Evolutionary conservation across 2,888 invertebrate species (phyloP).

Genomic region (Phytoseiulus persimilis): DNA sequence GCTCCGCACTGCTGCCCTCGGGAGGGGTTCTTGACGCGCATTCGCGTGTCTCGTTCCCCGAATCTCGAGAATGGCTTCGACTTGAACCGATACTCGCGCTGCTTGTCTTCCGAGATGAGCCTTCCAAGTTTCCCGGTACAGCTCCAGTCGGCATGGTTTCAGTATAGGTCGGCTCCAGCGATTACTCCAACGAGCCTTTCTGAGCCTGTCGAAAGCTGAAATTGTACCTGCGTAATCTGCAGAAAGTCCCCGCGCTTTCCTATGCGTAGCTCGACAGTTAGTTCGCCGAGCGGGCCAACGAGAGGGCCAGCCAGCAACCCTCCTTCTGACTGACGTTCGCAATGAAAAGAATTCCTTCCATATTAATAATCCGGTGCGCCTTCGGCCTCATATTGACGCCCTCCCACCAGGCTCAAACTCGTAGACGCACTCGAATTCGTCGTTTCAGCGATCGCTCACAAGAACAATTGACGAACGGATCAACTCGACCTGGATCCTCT

Average conservation of each 20-base stretch:
- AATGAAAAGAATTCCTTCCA: constrained; percentile 34
- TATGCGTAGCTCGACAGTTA: neutral
- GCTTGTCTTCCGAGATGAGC: no score
- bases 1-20: neutral
- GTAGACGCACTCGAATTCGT: neutral
- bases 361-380: constrained; percentile 25
- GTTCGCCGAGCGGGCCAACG: neutral
- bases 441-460: neutral
- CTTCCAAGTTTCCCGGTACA: no score
- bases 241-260: neutral
- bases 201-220: no score
- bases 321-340: neutral
- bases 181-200: no score
- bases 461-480: constrained; percentile 9
- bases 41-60: neutral
- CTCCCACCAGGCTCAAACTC: neutral
- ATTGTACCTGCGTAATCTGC: no score
- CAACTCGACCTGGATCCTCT: neutral
- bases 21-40: neutral
- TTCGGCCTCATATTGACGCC: neutral
- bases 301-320: neutral
- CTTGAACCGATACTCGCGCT: no score
- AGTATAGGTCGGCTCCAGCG: no score
- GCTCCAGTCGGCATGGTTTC: no score
- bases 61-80: no score